These are phyloP conservation scores for Lophotis ruficrista DNA, from an alignment of 2,113 vertebrate genomes.

Conservation along the genomic window DNA sequence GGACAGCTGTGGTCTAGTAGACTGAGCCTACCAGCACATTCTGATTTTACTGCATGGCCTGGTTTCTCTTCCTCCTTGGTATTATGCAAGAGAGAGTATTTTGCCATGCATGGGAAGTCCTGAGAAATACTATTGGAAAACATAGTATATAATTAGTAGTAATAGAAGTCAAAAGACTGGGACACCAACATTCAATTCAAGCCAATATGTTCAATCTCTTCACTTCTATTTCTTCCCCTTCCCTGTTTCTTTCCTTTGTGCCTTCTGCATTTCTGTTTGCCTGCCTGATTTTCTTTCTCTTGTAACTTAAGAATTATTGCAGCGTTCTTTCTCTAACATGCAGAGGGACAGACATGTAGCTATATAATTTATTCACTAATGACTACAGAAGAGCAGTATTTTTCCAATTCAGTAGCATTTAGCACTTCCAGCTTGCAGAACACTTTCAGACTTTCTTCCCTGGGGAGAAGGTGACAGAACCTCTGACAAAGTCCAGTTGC, in stretches of 20 bases:
- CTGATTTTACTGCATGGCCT: not conserved
- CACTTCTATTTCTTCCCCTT: not conserved
- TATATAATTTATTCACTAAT: not conserved
- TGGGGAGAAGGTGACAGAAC: not conserved
- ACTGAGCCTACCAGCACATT: not conserved
- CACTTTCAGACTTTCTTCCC: not conserved
- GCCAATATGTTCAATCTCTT: not conserved
- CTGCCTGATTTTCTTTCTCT: not conserved
- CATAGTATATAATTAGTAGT: not conserved
- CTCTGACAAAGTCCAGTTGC: not conserved
- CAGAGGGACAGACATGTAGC: not conserved
- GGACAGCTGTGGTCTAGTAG: not conserved
- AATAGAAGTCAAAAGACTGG: not conserved
- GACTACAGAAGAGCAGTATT: not conserved
- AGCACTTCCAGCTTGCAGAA: not conserved
- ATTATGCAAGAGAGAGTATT: not conserved
- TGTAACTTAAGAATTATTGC: not conserved
- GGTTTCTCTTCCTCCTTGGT: fast-evolving
- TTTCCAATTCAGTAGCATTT: not conserved
- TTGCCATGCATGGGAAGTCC: not conserved
- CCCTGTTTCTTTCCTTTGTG: not conserved
- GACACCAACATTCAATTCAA: not conserved
- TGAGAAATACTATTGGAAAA: not conserved
- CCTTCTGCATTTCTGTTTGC: not conserved
- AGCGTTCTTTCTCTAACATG: not conserved